Evolutionary conservation across 1,140 invertebrate genomes (phyloP), one percentile per base, ranked within the genome.

Genomic region (Panagrolaimus sp.): DNA sequence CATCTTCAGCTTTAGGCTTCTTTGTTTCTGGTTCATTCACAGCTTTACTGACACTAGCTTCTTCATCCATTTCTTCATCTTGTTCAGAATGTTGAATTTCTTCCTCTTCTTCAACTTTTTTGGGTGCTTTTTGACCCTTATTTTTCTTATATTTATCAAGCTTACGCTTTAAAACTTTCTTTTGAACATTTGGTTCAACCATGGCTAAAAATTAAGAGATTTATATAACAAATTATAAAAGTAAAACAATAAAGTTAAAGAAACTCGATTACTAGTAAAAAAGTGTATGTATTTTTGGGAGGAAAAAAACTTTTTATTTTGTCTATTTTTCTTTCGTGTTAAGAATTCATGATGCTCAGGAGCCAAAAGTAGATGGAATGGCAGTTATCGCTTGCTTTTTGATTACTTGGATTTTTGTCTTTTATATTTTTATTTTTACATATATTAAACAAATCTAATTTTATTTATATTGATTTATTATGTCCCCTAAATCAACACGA

Each of bases 161-260:
- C 84, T 91, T 91, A 66, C 89, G 85, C 85, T 90, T 89, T 65
- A 91, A 84, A 25, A 90, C 86, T 84, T 90, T 90, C 67, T 91
- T 89, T 43, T 88, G 87, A 1, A 90, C 86, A 65, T 89, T 88
- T 25, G 51, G 51, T 89, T 91, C 90, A 23, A 62, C 72, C 14
- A 57, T 57, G 11, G 51, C 27, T 57, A 57, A 20, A 20, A 25
- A 20, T 11, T 25, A 57, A 4, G 4, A 5, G 51, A n/a, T 25
- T 57, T 4, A 68, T 13, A 31, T 38, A 11, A 27, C 13, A 14
- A 23, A 46, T n/a, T 27, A 43, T 44, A 20, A 20, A 63, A 20
- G 13, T 5, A 68, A 68, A 23, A 65, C 51, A 16, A 53, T 27
- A 25, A 3, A 16, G 57, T n/a, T n/a, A 46, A 13, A 68, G 45